phyloP scores from a whole-genome alignment of 1,140 invertebrate genomes.

The Drosophila sucinea region DNA sequence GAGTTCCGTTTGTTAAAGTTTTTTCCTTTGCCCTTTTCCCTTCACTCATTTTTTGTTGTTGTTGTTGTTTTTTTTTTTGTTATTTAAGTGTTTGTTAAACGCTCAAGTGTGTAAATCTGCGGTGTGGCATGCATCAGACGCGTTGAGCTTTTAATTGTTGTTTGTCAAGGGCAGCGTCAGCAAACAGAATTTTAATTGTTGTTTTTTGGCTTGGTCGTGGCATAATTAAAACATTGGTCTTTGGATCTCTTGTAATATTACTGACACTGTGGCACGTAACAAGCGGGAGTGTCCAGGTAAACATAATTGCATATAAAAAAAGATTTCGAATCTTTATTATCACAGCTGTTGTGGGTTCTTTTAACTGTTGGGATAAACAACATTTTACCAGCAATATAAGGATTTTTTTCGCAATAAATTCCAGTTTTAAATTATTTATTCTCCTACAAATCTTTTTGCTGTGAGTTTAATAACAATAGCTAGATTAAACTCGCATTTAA shows the following conservation, averaged over 20 bases:
- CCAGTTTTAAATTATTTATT: no score
- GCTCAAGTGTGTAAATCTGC: constrained; percentile 58
- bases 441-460: no score
- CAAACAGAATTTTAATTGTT: constrained; percentile 23
- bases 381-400: no score
- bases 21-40: constrained; percentile 29
- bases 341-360: no score
- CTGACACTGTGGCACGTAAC: constrained; percentile 12
- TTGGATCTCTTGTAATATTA: constrained; percentile 1
- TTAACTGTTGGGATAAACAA: no score
- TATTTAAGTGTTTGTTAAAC: constrained; percentile 55
- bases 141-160: constrained; percentile 70
- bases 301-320: neutral
- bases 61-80: neutral
- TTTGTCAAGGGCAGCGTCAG: constrained; percentile 48
- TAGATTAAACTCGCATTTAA: no score
- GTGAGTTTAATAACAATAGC: no score
- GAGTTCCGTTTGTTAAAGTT: constrained; percentile 48
- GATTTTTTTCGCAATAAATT: no score
- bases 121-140: constrained; percentile 33
- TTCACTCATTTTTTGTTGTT: neutral
- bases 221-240: constrained; percentile 60
- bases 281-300: constrained; percentile 16
- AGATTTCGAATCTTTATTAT: neutral
- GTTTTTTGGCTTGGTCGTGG: constrained; percentile 14